These are phyloP conservation scores for Wiebesia pumilae DNA, from an alignment of 1,140 invertebrate genomes.

Conservation along the genomic window DNA sequence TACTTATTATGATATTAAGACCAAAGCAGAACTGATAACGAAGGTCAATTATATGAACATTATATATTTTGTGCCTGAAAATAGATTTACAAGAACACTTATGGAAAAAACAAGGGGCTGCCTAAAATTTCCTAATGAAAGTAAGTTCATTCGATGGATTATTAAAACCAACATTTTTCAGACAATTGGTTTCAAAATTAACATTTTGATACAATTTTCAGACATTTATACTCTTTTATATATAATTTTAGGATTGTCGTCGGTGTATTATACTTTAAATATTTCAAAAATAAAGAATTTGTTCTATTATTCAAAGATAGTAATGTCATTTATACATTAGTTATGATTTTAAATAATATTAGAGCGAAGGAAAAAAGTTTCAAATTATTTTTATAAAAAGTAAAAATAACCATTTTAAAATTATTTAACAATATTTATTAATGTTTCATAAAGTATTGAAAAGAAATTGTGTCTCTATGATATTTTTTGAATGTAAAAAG, in stretches of 20 bases:
- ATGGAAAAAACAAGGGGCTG: conserved; percentile 61
- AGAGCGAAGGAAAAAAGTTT: too few species aligned
- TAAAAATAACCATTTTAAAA: neutral
- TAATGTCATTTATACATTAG: neutral
- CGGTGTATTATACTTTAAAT: too few species aligned
- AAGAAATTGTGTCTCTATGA: neutral
- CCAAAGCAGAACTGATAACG: conserved; percentile 52
- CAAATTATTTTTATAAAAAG: neutral
- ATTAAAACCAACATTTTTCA: neutral
- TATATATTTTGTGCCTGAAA: conserved; percentile 65
- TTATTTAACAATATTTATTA: neutral
- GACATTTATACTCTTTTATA: neutral
- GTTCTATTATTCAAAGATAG: neutral
- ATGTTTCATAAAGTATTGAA: too few species aligned
- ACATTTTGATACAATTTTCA: neutral
- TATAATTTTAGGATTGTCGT: too few species aligned
- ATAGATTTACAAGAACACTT: conserved; percentile 56
- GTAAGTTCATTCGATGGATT: conserved; percentile 56
- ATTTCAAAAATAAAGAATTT: too few species aligned
- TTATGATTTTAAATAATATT: neutral
- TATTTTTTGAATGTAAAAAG: neutral
- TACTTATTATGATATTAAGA: conserved; percentile 60
- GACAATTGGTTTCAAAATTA: neutral
- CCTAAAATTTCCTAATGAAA: conserved; percentile 55
- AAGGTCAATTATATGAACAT: conserved; percentile 42